Conservation (phyloP, 2,113 vertebrate species). For the Leptodactylus fuscus region DNA sequence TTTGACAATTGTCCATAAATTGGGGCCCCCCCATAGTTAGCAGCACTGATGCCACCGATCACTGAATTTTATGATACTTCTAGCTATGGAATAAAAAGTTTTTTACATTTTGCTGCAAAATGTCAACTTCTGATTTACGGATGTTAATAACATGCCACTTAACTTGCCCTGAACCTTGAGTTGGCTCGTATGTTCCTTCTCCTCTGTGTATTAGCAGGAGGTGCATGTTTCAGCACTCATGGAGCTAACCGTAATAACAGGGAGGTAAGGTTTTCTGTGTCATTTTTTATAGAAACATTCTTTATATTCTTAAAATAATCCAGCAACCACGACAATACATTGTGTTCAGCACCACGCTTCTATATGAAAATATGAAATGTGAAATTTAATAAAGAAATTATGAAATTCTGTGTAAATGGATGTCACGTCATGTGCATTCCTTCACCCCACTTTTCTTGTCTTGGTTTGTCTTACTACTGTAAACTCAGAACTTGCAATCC, state of each 20-base stretch:
- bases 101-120: slow-evolving; percentile 1
- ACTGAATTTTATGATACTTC: neutral
- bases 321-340: neutral
- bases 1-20: slow-evolving; percentile 1
- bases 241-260: slow-evolving; percentile 11
- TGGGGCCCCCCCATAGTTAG: neutral
- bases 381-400: slow-evolving; percentile 8
- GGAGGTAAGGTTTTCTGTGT: neutral
- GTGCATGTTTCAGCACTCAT: slow-evolving; percentile 17
- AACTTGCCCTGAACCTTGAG: slow-evolving; percentile 17
- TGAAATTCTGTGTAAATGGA: slow-evolving; percentile 5
- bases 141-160: slow-evolving; percentile 30
- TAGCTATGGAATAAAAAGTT: neutral
- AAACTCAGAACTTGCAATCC: neutral
- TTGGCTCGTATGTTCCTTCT: neutral
- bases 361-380: neutral
- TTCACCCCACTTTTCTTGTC: neutral
- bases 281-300: neutral
- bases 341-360: neutral
- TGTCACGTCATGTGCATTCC: neutral
- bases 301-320: neutral
- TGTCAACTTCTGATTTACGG: neutral
- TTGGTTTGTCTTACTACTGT: neutral
- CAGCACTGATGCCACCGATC: neutral
- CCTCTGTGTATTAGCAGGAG: neutral